Percentiles rank a stretch among this genome's conserved stretches.
Evolutionary conservation across 2,113 vertebrate genomes (phyloP).

Genomic region (Saguinus imperator): DNA sequence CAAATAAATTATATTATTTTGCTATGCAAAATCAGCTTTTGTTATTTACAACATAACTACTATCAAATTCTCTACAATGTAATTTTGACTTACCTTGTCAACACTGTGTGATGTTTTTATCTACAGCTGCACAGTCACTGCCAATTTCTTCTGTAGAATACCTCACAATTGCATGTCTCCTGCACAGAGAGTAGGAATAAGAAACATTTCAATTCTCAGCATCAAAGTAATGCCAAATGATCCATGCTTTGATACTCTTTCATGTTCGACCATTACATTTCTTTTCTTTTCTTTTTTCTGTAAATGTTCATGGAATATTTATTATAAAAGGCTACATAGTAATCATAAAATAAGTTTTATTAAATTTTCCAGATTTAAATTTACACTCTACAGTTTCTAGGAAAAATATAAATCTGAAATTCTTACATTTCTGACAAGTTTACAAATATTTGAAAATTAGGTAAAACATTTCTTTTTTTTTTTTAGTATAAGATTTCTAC

Average conservation of each 20-base stretch:
- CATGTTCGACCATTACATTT: not conserved
- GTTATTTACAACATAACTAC: not conserved
- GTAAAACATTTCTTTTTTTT: too few species aligned
- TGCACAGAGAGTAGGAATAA: not conserved
- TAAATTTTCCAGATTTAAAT: too few species aligned
- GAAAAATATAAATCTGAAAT: too few species aligned
- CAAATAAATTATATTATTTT: not conserved
- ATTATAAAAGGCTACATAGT: too few species aligned
- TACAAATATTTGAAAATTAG: too few species aligned
- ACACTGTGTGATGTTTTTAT: accelerated
- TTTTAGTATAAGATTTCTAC: not conserved
- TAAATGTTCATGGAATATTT: too few species aligned
- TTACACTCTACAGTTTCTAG: too few species aligned
- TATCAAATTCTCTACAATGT: not conserved
- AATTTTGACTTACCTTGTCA: not conserved
- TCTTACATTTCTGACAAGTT: too few species aligned
- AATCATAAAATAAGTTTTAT: too few species aligned
- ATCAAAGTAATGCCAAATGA: not conserved
- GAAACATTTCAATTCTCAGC: too few species aligned
- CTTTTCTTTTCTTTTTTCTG: too few species aligned
- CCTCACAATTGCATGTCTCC: not conserved
- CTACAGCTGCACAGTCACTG: not conserved
- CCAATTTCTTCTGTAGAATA: not conserved
- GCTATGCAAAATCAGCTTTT: not conserved
- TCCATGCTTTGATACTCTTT: not conserved